Conservation (phyloP, 2,113 vertebrate genomes). For the Emydura subglobosa region DNA sequence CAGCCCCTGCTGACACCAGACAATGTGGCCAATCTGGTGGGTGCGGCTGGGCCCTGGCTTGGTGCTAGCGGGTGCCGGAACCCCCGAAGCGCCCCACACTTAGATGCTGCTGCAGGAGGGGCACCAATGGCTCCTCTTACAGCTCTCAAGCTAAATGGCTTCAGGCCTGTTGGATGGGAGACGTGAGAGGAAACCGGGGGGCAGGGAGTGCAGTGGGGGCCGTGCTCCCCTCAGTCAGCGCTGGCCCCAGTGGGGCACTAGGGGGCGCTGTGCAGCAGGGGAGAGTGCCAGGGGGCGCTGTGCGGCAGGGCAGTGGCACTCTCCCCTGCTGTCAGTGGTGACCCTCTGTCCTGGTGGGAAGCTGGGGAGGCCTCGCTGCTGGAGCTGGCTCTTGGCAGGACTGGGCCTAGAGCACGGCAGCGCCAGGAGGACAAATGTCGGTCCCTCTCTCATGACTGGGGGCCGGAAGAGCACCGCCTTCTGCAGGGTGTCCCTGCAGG, state of each 20-base stretch:
- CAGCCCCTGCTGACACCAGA: constrained; percentile 87
- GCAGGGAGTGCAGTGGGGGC: neutral
- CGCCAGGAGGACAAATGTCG: no score
- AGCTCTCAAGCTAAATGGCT: neutral
- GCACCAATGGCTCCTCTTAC: neutral
- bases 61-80: neutral
- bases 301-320: fast-evolving
- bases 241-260: neutral
- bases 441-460: no score
- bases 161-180: neutral
- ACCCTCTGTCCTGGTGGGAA: no score
- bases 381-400: no score
- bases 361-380: no score
- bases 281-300: no score
- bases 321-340: no score
- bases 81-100: neutral
- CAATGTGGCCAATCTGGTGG: constrained; percentile 94
- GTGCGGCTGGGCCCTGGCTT: neutral
- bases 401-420: no score
- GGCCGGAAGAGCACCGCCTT: no score
- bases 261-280: neutral
- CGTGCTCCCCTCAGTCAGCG: neutral
- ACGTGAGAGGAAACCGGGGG: neutral
- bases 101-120: neutral
- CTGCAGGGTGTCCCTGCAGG: no score